A percentile compares a stretch with the other conserved stretches of the same genome.
Conservation (phyloP, 1,140 invertebrate genomes). For the Helicoverpa zea region DNA sequence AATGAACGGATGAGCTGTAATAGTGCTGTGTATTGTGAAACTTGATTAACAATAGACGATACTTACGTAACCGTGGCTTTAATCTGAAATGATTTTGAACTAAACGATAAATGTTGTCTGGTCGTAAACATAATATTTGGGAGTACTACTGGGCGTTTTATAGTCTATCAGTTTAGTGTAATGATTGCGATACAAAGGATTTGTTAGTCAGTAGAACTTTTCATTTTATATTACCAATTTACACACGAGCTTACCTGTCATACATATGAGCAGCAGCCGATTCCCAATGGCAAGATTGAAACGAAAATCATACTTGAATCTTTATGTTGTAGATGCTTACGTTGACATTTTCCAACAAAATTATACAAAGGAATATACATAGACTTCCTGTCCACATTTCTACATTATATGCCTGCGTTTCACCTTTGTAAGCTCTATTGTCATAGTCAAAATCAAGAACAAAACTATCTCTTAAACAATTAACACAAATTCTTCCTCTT, state of each 20-base stretch:
- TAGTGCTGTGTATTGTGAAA: conserved; percentile 67
- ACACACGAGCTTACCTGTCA: neutral
- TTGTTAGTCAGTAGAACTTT: conserved; percentile 30
- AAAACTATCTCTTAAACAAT: too few relatives aligned
- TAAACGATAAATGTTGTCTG: conserved; percentile 46
- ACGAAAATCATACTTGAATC: too few relatives aligned
- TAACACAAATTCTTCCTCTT: neutral
- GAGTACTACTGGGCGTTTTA: conserved; percentile 44
- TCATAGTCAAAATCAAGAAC: too few relatives aligned
- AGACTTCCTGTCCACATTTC: too few relatives aligned
- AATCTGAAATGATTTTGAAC: conserved; percentile 38
- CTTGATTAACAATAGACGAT: conserved; percentile 58
- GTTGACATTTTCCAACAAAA: too few relatives aligned
- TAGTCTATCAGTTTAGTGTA: conserved; percentile 31
- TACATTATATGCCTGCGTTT: too few relatives aligned
- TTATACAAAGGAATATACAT: too few relatives aligned
- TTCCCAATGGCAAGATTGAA: neutral
- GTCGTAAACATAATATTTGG: conserved; percentile 39
- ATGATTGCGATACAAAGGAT: conserved; percentile 26
- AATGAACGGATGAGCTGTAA: conserved; percentile 71
- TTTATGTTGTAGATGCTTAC: too few relatives aligned
- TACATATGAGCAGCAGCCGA: neutral
- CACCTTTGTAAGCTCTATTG: too few relatives aligned
- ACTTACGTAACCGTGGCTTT: conserved; percentile 17
- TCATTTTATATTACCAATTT: conserved; percentile 34